Conservation (phyloP, 2,797 vertebrate species). For the Eidolon dupreanum region DNA sequence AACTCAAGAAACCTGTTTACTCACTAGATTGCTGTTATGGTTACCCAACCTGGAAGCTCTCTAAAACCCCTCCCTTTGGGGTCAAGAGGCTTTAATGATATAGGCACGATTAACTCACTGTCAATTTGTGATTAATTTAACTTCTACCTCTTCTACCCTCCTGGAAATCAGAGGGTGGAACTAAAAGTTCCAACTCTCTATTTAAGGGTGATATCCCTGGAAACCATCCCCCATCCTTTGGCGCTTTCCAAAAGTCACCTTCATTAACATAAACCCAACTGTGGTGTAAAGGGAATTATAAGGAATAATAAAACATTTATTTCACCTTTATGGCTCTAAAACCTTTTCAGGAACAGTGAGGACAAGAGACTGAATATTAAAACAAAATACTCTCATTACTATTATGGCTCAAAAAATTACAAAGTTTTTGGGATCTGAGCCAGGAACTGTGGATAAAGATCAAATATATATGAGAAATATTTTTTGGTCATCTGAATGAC, state of each 20-base stretch:
- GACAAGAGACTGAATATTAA: background rate
- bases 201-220: background rate
- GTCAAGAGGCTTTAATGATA: background rate
- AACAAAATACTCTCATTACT: background rate
- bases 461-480: background rate
- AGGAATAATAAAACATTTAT: background rate
- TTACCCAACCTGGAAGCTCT: background rate
- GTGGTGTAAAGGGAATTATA: background rate
- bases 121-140: background rate
- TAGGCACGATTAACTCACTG: background rate
- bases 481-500: background rate
- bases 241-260: background rate
- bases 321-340: background rate
- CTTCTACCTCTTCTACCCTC: background rate
- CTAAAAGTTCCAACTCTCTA: background rate
- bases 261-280: background rate
- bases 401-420: background rate
- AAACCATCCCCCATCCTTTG: background rate
- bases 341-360: background rate
- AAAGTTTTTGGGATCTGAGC: background rate
- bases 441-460: background rate
- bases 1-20: background rate
- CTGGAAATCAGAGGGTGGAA: background rate
- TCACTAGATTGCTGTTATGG: background rate
- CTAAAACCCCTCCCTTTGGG: background rate